These are phyloP conservation scores for Leptobrachium ailaonicum DNA, from an alignment of 2,113 vertebrate genomes.

Conservation along the genomic window DNA sequence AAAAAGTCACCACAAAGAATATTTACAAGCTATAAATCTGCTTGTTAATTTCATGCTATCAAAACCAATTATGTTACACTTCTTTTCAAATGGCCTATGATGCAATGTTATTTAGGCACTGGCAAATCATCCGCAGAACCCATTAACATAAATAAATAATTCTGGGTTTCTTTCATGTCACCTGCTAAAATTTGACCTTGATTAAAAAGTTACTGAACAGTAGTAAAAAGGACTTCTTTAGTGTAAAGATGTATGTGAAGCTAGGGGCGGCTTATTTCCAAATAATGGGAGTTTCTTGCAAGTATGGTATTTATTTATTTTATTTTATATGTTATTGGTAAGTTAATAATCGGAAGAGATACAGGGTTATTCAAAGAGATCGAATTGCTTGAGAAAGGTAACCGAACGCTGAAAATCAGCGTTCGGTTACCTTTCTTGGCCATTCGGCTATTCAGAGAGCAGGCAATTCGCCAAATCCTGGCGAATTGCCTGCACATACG, in stretches of 20 bases:
- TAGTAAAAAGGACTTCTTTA: conserved; percentile 57
- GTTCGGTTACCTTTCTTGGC: too few relatives aligned
- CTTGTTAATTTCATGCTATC: conserved; percentile 70
- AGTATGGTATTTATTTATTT: too few relatives aligned
- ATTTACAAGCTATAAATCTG: conserved; percentile 70
- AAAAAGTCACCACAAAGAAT: conserved; percentile 63
- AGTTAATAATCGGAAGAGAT: too few relatives aligned
- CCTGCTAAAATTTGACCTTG: conserved; percentile 63
- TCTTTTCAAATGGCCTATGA: conserved; percentile 58
- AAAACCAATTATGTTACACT: conserved; percentile 59
- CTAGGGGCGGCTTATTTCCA: too few relatives aligned
- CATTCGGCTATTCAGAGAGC: too few relatives aligned
- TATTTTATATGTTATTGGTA: too few relatives aligned
- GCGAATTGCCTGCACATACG: too few relatives aligned
- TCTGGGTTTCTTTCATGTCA: conserved; percentile 48
- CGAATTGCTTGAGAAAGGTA: too few relatives aligned
- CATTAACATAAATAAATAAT: conserved; percentile 41
- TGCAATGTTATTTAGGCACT: conserved; percentile 44
- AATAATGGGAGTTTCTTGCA: too few relatives aligned
- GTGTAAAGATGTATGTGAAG: not conserved
- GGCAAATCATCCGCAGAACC: conserved; percentile 41
- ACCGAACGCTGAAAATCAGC: too few relatives aligned
- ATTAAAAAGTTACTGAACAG: conserved; percentile 56
- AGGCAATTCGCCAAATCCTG: too few relatives aligned
- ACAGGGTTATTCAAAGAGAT: too few relatives aligned